Conservation (phyloP, 2,888 invertebrate species). For the Epirrhoe alternata region DNA sequence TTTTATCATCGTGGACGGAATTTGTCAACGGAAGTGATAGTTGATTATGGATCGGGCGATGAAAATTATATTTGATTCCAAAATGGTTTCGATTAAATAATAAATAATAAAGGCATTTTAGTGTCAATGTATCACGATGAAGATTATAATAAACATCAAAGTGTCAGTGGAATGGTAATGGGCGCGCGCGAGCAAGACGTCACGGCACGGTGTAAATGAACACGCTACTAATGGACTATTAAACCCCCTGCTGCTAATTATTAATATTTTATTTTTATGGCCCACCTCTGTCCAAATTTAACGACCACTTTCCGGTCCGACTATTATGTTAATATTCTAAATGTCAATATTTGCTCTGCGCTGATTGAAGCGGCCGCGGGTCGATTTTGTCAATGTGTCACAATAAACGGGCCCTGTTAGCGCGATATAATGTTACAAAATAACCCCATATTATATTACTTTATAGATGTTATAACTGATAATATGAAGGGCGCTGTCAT, state of each 20-base stretch:
- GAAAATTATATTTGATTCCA: slow-evolving; percentile 33
- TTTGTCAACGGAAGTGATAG: slow-evolving; percentile 56
- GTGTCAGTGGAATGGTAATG: slow-evolving; percentile 51
- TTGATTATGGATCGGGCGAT: slow-evolving; percentile 50
- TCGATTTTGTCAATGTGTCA: slow-evolving; percentile 62
- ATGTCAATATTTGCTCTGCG: slow-evolving; percentile 70
- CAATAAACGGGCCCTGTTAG: slow-evolving; percentile 58
- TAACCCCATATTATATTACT: slow-evolving; percentile 57
- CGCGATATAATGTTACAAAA: slow-evolving; percentile 62
- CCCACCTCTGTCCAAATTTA: slow-evolving; percentile 68
- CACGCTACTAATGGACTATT: slow-evolving; percentile 73
- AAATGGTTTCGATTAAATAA: slow-evolving; percentile 38
- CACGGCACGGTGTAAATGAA: slow-evolving; percentile 58
- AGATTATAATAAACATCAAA: slow-evolving; percentile 52
- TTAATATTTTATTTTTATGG: slow-evolving; percentile 81
- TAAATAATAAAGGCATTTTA: slow-evolving; percentile 37
- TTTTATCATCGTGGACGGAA: slow-evolving; percentile 61
- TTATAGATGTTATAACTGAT: slow-evolving; percentile 48
- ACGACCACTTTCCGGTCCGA: slow-evolving; percentile 76
- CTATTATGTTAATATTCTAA: slow-evolving; percentile 66
- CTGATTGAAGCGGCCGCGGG: slow-evolving; percentile 67
- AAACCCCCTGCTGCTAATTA: slow-evolving; percentile 73
- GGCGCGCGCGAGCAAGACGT: slow-evolving; percentile 53
- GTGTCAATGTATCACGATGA: slow-evolving; percentile 45
- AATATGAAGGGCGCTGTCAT: slow-evolving; percentile 42